Conservation (phyloP, 1,140 invertebrate species). For the Lineus longissimus region DNA sequence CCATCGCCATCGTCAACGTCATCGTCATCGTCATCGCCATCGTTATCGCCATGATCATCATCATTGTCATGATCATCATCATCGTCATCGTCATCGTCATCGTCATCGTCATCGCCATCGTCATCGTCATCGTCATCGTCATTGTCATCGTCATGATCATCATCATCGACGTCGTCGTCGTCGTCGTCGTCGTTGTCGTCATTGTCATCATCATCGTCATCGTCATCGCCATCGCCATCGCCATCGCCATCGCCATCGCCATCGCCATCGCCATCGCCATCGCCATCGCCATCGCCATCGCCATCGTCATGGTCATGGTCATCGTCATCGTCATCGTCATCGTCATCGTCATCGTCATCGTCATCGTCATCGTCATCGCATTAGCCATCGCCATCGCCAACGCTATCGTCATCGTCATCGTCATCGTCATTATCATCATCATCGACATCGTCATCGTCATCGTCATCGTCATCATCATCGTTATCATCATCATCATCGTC, state of each 20-base stretch:
- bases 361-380: neutral
- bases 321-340: slow-evolving; percentile 1
- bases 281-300: slow-evolving; percentile 1
- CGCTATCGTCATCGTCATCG: too few relatives aligned
- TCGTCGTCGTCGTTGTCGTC: slow-evolving; percentile 1
- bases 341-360: slow-evolving; percentile 8
- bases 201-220: neutral
- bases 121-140: too few relatives aligned
- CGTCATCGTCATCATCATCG: too few relatives aligned
- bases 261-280: slow-evolving; percentile 3
- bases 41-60: too few relatives aligned
- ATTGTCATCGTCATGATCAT: too few relatives aligned
- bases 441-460: too few relatives aligned
- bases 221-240: neutral
- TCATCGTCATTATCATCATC: too few relatives aligned
- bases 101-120: slow-evolving; percentile 1
- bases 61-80: too few relatives aligned
- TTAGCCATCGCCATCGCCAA: too few relatives aligned
- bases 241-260: neutral
- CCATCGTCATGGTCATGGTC: too few relatives aligned
- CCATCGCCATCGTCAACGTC: neutral
- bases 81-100: slow-evolving; percentile 1
- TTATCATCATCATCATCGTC: too few relatives aligned
- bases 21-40: slow-evolving; percentile 1
- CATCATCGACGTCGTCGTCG: neutral